These are phyloP conservation scores for silkworm (Bombyx mori) DNA, from an alignment of 1,140 invertebrate species.

Conservation along the genomic window DNA sequence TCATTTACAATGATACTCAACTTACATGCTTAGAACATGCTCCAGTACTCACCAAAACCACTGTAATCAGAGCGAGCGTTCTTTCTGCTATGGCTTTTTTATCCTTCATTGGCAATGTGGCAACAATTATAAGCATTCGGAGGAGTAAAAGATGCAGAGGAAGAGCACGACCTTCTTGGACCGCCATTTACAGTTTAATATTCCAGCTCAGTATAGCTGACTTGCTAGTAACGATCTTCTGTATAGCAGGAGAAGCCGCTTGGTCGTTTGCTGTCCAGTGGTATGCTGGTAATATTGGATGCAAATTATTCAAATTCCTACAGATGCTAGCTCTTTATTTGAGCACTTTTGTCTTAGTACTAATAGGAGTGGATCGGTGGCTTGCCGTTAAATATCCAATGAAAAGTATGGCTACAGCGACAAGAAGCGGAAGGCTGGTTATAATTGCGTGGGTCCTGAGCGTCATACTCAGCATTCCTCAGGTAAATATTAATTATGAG, in stretches of 20 bases:
- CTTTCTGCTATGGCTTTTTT: slow-evolving; percentile 78
- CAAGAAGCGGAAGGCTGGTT: slow-evolving; percentile 75
- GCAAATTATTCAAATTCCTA: slow-evolving; percentile 86
- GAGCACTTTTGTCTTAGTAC: slow-evolving; percentile 86
- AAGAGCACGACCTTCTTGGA: slow-evolving; percentile 73
- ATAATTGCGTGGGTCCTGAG: slow-evolving; percentile 79
- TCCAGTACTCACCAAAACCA: slow-evolving; percentile 72
- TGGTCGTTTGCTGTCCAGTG: slow-evolving; percentile 88
- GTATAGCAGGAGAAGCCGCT: slow-evolving; percentile 82
- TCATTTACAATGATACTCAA: slow-evolving; percentile 49
- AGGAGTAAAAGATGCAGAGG: slow-evolving; percentile 70
- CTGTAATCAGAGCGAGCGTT: slow-evolving; percentile 75
- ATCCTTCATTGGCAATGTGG: slow-evolving; percentile 81
- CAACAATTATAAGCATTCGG: slow-evolving; percentile 82
- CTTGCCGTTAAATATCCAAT: slow-evolving; percentile 86
- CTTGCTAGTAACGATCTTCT: slow-evolving; percentile 84
- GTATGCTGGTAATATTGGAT: slow-evolving; percentile 82
- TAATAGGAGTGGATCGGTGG: slow-evolving; percentile 87
- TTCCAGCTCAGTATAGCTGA: slow-evolving; percentile 84
- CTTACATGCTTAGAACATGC: slow-evolving; percentile 74
- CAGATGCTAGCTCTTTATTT: slow-evolving; percentile 87
- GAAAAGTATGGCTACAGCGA: slow-evolving; percentile 78
- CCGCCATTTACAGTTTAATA: slow-evolving; percentile 83
- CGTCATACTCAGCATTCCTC: slow-evolving; percentile 82
- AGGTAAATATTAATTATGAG: slow-evolving; percentile 73